These are phyloP conservation scores for Hylaeus volcanicus DNA, from an alignment of 1,140 invertebrate genomes.

Conservation along the genomic window DNA sequence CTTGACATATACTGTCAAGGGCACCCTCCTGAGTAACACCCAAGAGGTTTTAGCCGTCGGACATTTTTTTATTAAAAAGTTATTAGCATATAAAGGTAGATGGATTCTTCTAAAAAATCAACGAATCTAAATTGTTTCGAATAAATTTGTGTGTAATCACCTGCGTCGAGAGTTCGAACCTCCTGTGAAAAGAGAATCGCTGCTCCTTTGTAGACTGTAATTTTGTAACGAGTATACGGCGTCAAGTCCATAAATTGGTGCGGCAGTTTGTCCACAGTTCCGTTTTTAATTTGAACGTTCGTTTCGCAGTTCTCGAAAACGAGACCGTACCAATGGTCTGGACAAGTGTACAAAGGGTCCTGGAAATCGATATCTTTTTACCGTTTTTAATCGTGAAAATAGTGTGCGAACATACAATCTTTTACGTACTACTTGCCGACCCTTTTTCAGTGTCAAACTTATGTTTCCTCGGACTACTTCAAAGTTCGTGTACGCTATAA, in stretches of 20 bases:
- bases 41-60: too few relatives aligned
- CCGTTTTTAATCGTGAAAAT: neutral
- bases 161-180: constrained; percentile 45
- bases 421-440: neutral
- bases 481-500: constrained; percentile 21
- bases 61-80: too few relatives aligned
- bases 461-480: constrained; percentile 9
- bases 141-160: constrained; percentile 22
- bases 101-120: too few relatives aligned
- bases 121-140: too few relatives aligned
- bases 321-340: constrained; percentile 42
- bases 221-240: constrained; percentile 24
- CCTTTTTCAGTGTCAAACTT: constrained; percentile 6
- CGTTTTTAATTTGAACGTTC: fast-evolving
- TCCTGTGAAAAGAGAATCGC: neutral
- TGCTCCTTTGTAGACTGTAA: constrained; percentile 12
- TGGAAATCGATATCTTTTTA: neutral
- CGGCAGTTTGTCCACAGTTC: neutral
- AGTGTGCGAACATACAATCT: neutral
- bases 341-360: constrained; percentile 29
- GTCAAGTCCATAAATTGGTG: constrained; percentile 3
- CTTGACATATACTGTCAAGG: too few relatives aligned
- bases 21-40: too few relatives aligned
- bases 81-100: too few relatives aligned
- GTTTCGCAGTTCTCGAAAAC: neutral